phyloP scores from a whole-genome alignment of 2,113 vertebrate species.

The Zeus faber region DNA sequence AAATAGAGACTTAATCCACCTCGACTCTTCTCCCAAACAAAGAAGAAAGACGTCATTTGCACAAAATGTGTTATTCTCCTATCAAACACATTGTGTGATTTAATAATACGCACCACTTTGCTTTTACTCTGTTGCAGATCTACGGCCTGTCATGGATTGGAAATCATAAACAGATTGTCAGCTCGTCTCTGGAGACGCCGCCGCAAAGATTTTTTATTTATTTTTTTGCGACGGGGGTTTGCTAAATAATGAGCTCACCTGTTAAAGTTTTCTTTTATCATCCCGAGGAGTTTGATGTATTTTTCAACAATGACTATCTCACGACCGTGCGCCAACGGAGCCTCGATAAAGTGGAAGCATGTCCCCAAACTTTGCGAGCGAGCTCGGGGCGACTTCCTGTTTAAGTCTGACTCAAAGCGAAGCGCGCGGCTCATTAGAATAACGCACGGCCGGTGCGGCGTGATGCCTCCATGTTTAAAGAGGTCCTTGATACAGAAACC shows the following conservation, averaged over 20 bases:
- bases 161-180: slow-evolving; percentile 23
- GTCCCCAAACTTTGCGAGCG: not conserved
- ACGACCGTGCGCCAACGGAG: no score
- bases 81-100: slow-evolving; percentile 2
- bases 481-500: no score
- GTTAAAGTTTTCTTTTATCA: slow-evolving; percentile 7
- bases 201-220: slow-evolving; percentile 33
- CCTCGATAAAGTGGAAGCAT: slow-evolving; percentile 7
- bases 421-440: slow-evolving; percentile 51
- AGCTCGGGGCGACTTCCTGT: slow-evolving; percentile 17
- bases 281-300: slow-evolving; percentile 33
- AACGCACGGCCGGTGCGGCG: slow-evolving; percentile 37
- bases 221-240: no score
- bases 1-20: not conserved
- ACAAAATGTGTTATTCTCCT: slow-evolving; percentile 15
- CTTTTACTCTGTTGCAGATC: slow-evolving; percentile 15
- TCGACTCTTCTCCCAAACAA: no score
- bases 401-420: slow-evolving; percentile 41
- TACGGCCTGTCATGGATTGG: not conserved
- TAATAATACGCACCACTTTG: slow-evolving; percentile 17
- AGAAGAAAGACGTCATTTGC: slow-evolving; percentile 18
- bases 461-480: no score
- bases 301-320: slow-evolving; percentile 28
- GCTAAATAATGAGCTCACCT: slow-evolving; percentile 22
- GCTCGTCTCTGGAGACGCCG: slow-evolving; percentile 26